Conservation (phyloP, 2,797 vertebrate genomes). For the Melanotaenia trifasciata region DNA sequence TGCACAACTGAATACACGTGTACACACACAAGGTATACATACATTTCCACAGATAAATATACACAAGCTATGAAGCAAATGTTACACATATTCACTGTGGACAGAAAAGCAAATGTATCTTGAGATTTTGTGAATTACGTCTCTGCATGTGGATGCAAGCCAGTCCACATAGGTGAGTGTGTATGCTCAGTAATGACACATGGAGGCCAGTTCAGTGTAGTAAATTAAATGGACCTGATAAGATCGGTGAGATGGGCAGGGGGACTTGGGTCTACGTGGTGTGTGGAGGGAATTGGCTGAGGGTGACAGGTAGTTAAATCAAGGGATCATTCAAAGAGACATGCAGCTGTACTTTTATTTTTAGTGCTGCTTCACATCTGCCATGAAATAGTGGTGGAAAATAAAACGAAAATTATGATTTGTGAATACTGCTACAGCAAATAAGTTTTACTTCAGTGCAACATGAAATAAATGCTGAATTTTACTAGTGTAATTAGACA, state of each 20-base stretch:
- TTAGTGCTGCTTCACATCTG: constrained; percentile 4
- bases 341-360: constrained; percentile 33
- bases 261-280: constrained; percentile 59
- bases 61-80: constrained; percentile 42
- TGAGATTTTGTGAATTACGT: constrained; percentile 23
- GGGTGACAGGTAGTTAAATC: constrained; percentile 7
- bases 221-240: constrained; percentile 73
- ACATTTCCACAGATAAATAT: constrained; percentile 54
- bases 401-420: background rate
- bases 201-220: constrained; percentile 62
- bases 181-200: constrained; percentile 54
- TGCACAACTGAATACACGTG: constrained; percentile 48
- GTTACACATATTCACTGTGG: constrained; percentile 29
- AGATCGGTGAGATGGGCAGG: constrained; percentile 59
- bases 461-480: no score
- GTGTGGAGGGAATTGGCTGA: constrained; percentile 2
- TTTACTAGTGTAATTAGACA: background rate
- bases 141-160: constrained; percentile 6
- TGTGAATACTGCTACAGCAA: background rate
- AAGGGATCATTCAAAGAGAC: constrained; percentile 33
- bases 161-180: background rate
- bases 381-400: constrained; percentile 4
- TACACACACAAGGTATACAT: constrained; percentile 45
- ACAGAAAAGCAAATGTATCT: constrained; percentile 40
- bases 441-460: background rate